Percentiles rank a stretch among this genome's conserved stretches.
Conservation (phyloP, 1,140 invertebrate species). For the Procambarus clarkii region DNA sequence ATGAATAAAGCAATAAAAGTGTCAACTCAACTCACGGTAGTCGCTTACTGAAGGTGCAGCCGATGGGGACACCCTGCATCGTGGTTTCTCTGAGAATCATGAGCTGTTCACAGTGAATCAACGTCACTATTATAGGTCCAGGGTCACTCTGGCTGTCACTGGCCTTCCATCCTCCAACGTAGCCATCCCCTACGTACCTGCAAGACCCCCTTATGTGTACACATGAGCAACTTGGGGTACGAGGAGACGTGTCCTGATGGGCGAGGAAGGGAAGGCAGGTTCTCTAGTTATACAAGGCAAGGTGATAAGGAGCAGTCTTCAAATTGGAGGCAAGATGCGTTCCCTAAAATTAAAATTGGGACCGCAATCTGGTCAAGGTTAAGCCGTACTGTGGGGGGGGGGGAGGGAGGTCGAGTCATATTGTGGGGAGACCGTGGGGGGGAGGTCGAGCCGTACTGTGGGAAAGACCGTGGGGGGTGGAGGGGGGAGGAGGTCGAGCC, state of each 20-base stretch:
- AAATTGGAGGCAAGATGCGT: neutral
- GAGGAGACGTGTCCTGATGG: neutral
- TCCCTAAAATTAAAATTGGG: neutral
- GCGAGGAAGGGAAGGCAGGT: neutral
- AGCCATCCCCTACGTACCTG: constrained; percentile 2
- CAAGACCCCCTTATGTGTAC: neutral
- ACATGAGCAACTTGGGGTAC: neutral
- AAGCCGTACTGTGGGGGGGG: neutral
- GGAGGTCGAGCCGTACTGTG: too few species aligned
- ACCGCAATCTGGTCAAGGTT: neutral
- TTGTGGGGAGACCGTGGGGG: too few species aligned
- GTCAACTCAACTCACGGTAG: neutral
- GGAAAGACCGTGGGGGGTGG: too few species aligned
- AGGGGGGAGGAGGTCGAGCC: too few species aligned
- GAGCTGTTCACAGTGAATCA: neutral
- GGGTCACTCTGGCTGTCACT: neutral
- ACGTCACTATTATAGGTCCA: neutral
- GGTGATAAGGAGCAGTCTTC: neutral
- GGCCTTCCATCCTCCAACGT: neutral
- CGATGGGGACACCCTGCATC: neutral
- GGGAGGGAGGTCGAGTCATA: neutral
- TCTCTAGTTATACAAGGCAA: neutral
- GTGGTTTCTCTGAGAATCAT: neutral
- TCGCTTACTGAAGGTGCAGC: constrained; percentile 2
- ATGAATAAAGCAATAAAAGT: too few species aligned